A percentile compares a stretch with the other conserved stretches of the same genome.
Conservation (phyloP, 2,113 vertebrate species). For the Prionailurus bengalensis region DNA sequence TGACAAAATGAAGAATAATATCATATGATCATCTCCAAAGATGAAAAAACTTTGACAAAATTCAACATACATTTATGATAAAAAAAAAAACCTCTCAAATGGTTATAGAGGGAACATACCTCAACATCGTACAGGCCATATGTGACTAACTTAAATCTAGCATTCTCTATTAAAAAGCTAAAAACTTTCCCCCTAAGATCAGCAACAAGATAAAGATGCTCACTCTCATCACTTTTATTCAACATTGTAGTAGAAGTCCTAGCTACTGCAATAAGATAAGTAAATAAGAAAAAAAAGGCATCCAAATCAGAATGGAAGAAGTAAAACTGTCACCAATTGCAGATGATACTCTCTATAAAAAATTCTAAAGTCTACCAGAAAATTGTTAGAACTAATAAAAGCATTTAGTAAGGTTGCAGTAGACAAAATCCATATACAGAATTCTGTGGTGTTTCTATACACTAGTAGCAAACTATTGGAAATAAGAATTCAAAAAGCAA, state of each 20-base stretch:
- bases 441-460: not conserved
- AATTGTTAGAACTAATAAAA: not conserved
- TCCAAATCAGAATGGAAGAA: not conserved
- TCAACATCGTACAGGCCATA: not conserved
- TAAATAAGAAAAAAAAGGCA: not conserved
- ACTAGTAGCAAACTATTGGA: not conserved
- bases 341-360: not conserved
- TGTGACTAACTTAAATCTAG: not conserved
- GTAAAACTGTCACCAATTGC: not conserved
- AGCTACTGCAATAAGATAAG: not conserved
- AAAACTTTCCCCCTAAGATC: not conserved
- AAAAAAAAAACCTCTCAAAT: not conserved
- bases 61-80: not conserved
- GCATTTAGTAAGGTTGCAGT: not conserved
- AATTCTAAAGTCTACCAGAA: not conserved
- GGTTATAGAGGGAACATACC: not conserved
- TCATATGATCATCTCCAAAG: not conserved
- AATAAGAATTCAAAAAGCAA: not conserved
- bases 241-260: not conserved
- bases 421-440: not conserved
- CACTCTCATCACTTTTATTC: not conserved
- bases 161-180: not conserved
- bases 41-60: not conserved
- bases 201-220: not conserved
- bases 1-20: not conserved